These are phyloP conservation scores for Scaptomyza hsui DNA, from an alignment of 1,140 invertebrate genomes.

Conservation along the genomic window DNA sequence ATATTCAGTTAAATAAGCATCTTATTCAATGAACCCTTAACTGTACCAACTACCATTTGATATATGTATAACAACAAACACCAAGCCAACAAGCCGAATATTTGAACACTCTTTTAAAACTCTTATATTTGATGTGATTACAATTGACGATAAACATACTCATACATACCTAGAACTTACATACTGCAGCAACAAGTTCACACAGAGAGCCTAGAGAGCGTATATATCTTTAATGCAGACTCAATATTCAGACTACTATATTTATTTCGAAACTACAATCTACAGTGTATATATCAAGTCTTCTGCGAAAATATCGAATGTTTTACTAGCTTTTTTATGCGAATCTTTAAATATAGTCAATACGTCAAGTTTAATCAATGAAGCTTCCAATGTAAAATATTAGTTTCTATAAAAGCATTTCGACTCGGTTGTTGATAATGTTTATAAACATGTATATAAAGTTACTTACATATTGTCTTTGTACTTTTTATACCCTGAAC, in stretches of 20 bases:
- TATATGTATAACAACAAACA: not conserved
- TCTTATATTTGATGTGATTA: not conserved
- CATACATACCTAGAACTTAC: not conserved
- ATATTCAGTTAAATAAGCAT: not conserved
- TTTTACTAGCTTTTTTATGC: no score
- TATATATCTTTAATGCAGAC: not conserved
- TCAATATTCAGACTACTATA: no score
- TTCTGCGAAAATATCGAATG: not conserved
- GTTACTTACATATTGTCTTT: no score
- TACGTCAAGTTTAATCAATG: not conserved
- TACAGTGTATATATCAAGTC: not conserved
- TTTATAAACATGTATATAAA: not conserved
- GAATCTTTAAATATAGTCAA: no score
- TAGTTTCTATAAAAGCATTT: slow-evolving; percentile 3
- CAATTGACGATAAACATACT: not conserved
- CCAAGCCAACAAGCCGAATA: not conserved
- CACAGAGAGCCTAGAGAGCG: slow-evolving; percentile 34
- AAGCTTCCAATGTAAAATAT: not conserved
- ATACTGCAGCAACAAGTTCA: slow-evolving; percentile 43
- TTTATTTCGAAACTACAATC: not conserved
- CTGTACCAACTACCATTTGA: not conserved
- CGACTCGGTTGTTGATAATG: not conserved
- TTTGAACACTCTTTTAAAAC: not conserved
- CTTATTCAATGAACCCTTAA: slow-evolving; percentile 7
- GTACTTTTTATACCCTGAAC: no score